Evolutionary conservation across 2,113 vertebrate genomes (phyloP).

Genomic region (Lagenorhynchus albirostris): DNA sequence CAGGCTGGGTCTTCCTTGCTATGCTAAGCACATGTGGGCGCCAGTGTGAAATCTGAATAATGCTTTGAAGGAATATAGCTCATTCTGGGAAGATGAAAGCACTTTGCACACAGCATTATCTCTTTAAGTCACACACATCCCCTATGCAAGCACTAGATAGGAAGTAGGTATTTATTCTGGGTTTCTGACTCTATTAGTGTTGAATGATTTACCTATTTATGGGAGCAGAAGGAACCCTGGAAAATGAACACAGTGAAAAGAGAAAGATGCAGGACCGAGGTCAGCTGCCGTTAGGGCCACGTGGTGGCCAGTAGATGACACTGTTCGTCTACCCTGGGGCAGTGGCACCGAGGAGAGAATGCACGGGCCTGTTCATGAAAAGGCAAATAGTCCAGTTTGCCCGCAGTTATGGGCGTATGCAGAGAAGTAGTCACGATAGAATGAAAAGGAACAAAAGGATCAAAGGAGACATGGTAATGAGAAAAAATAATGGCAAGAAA

Average conservation of each 20-base stretch:
- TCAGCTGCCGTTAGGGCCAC: not conserved
- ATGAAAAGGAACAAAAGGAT: not conserved
- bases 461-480: not conserved
- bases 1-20: not conserved
- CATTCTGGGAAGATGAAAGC: constrained; percentile 58
- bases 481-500: not conserved
- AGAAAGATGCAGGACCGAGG: not conserved
- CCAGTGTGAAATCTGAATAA: constrained; percentile 35
- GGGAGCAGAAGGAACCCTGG: not conserved
- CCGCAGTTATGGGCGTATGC: not conserved
- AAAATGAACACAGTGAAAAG: constrained; percentile 1
- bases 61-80: constrained; percentile 50
- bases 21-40: constrained; percentile 27
- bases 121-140: constrained; percentile 51
- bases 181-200: constrained; percentile 31
- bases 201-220: constrained; percentile 40
- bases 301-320: not conserved
- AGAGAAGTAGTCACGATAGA: not conserved
- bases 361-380: not conserved
- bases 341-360: not conserved
- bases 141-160: constrained; percentile 43
- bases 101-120: constrained; percentile 46
- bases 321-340: not conserved
- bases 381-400: not conserved
- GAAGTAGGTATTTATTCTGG: constrained; percentile 42